Percentiles rank a stretch among this genome's conserved stretches.
Evolutionary conservation across 1,140 invertebrate genomes (phyloP).

Genomic region (Agrilus planipennis): DNA sequence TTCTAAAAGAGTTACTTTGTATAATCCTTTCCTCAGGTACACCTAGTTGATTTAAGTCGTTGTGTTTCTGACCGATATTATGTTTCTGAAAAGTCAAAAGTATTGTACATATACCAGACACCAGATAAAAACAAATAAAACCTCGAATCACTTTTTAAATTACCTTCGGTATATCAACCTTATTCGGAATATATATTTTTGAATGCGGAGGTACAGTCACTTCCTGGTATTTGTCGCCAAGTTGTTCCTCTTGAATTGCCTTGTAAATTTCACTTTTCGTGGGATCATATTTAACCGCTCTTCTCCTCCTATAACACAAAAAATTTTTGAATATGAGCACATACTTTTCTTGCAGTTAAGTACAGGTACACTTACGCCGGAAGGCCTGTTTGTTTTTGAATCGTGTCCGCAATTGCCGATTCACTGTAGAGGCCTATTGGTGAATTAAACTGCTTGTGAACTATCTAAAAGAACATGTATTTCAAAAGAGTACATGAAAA

Average conservation of each 20-base stretch:
- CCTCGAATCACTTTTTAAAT: constrained; percentile 22
- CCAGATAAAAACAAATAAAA: neutral
- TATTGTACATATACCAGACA: neutral
- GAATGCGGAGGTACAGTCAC: constrained; percentile 53
- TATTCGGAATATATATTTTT: constrained; percentile 60
- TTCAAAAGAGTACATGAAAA: too few relatives aligned
- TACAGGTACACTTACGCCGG: constrained; percentile 59
- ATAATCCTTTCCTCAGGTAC: constrained; percentile 46
- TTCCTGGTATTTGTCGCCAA: constrained; percentile 51
- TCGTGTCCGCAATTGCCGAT: constrained; percentile 80
- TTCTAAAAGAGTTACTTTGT: constrained; percentile 81
- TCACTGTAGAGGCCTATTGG: constrained; percentile 87
- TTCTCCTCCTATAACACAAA: constrained; percentile 2
- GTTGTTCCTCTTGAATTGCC: constrained; percentile 63
- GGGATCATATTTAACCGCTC: constrained; percentile 57
- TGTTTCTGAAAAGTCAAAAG: constrained; percentile 1
- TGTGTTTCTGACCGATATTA: constrained; percentile 5
- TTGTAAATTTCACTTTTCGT: constrained; percentile 74
- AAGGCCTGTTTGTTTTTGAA: constrained; percentile 71
- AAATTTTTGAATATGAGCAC: neutral
- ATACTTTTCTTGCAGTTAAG: neutral
- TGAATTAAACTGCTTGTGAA: constrained; percentile 88
- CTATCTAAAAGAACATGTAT: constrained; percentile 52
- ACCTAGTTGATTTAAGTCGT: constrained; percentile 10
- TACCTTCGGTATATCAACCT: constrained; percentile 43